Evolutionary conservation across 2,113 vertebrate genomes (phyloP), one percentile per base, ranked within the genome.

Genomic region (Syngnathus typhle): DNA sequence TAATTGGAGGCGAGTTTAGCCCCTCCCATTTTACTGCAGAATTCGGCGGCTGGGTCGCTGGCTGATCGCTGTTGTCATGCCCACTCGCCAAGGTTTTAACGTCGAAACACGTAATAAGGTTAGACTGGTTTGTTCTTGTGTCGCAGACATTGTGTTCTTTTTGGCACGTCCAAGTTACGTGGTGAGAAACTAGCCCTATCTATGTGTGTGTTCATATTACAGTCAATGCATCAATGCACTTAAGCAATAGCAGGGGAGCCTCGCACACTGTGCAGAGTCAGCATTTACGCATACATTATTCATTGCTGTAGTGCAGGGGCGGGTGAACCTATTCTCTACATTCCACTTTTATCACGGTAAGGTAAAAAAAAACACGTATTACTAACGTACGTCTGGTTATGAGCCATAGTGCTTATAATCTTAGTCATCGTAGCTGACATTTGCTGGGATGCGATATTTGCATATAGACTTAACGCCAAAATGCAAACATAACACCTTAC

Each of bases 21-120:
- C 82, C 89, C 91, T 86, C 91, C 91, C 85, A 79, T 77, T 82
- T 87, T 88, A 91, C 88, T 92, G 91, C 91, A 91, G 91, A 91
- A 82, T 82, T 87, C 89, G 68, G 69, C 85, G 85, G 78, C 75
- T 85, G 74, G 47, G 75, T 86, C 73, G 49, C 84, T 75, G 71
- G 66, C 74, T 69, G 80, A 60, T 69, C 82, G 75, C 60, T 58
- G 70, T 82, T 59, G 80, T 71, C 74, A 71, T 72, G 13, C 78
- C 77, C 75, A 86, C 74, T 70, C 72, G 13, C 78, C 77, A 76
- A 86, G 64, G 82, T 78, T 71, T 77, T 84, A 39, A 21, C 38
- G 39, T 76, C 55, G 58, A 82, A 88, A 82, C 84, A 12, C 86
- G 83, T 75, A 84, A 73, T 79, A 81, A 84, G 83, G 77, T 88